Evolutionary conservation across 2,113 vertebrate genomes (phyloP).

Genomic region (Paratilapia polleni): DNA sequence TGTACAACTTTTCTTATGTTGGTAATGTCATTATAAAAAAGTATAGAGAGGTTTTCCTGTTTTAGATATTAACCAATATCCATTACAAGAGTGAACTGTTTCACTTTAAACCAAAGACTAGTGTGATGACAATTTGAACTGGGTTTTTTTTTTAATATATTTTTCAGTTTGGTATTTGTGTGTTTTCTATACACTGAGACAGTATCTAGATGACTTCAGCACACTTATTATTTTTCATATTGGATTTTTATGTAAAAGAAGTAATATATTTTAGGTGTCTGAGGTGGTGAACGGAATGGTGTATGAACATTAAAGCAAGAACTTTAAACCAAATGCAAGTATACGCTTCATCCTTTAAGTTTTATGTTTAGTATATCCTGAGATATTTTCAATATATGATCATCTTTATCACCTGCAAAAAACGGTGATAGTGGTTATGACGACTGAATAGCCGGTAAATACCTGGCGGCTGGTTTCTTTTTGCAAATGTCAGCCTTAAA

Average conservation of each 20-base stretch:
- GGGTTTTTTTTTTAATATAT: background rate
- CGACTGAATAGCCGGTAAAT: background rate
- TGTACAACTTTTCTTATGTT: background rate
- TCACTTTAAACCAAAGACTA: conserved; percentile 60
- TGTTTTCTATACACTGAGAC: conserved; percentile 59
- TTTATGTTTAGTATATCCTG: background rate
- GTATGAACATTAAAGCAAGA: conserved; percentile 30
- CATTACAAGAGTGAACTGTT: background rate
- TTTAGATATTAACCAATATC: background rate
- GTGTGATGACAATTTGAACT: conserved; percentile 26
- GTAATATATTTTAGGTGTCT: conserved; percentile 76
- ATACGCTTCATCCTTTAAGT: conserved; percentile 11
- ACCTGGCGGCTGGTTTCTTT: background rate
- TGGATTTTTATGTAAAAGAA: conserved; percentile 66
- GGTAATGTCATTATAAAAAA: background rate
- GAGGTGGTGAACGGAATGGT: conserved; percentile 22
- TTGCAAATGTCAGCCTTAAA: background rate
- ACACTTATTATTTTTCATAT: conserved; percentile 62
- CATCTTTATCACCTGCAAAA: background rate
- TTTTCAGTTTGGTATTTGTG: conserved; percentile 26
- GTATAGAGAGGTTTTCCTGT: background rate
- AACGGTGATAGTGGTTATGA: background rate
- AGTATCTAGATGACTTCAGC: conserved; percentile 41
- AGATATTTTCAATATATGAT: background rate
- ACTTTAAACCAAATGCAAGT: conserved; percentile 10